phyloP scores from a whole-genome alignment of 2,113 vertebrate genomes.

The Strigops habroptila region DNA sequence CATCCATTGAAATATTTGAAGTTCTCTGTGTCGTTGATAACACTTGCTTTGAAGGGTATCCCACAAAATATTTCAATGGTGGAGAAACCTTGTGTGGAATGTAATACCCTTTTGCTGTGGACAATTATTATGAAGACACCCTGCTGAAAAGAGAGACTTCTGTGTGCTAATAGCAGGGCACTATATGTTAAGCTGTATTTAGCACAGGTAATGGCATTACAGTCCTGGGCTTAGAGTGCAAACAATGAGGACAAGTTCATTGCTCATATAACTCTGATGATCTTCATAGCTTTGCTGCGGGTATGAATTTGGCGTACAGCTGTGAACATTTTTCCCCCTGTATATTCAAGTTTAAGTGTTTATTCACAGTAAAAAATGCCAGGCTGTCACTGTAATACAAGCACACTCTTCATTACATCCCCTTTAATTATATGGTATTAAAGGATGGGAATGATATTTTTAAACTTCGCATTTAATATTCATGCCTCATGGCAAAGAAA shows the following conservation, averaged over 20 bases:
- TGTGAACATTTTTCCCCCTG: background rate
- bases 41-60: background rate
- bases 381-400: background rate
- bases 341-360: background rate
- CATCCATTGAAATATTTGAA: background rate
- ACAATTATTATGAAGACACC: background rate
- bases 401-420: background rate
- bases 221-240: background rate
- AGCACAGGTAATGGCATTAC: conserved; percentile 24
- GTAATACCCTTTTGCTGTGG: background rate
- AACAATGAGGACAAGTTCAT: background rate
- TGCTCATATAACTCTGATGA: background rate
- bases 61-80: background rate
- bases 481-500: background rate
- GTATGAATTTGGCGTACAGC: background rate
- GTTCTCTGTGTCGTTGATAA: background rate
- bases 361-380: background rate
- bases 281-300: background rate
- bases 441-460: background rate
- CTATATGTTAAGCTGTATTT: background rate
- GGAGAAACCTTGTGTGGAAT: background rate
- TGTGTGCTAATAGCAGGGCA: background rate
- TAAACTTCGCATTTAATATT: background rate
- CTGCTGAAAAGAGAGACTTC: background rate
- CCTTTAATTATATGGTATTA: background rate